Conservation (phyloP, 2,888 invertebrate species). For the Phyllotreta cruciferae region DNA sequence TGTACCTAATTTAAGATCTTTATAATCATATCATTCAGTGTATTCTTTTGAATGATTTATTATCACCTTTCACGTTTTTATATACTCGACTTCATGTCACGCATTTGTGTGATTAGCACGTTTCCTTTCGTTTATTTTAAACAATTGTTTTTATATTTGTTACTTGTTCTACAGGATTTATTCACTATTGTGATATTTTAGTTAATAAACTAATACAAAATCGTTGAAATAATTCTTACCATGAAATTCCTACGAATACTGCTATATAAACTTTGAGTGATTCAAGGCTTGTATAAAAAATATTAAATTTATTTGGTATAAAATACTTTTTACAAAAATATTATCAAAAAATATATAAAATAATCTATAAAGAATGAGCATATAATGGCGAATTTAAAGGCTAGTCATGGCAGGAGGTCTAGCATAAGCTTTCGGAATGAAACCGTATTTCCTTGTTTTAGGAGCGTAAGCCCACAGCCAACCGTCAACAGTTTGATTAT, state of each 20-base stretch:
- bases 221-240: no score
- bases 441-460: constrained; percentile 90
- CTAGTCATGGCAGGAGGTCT: constrained; percentile 92
- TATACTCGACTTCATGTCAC: no score
- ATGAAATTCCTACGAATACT: no score
- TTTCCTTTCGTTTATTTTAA: not conserved
- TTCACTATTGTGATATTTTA: no score
- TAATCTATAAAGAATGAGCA: constrained; percentile 32
- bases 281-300: constrained; percentile 22
- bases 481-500: constrained; percentile 92
- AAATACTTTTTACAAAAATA: constrained; percentile 46
- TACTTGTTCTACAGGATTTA: not conserved
- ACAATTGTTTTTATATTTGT: not conserved
- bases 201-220: no score
- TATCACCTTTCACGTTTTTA: no score
- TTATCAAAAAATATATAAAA: constrained; percentile 30
- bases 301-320: constrained; percentile 43
- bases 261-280: not conserved
- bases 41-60: constrained; percentile 2
- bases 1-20: no score
- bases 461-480: constrained; percentile 96
- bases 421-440: constrained; percentile 94
- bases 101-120: not conserved
- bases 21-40: not conserved
- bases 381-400: constrained; percentile 56